Evolutionary conservation across 2,113 vertebrate genomes (phyloP), one percentile per base, ranked within the genome.

Genomic region (Xenus cinereus): DNA sequence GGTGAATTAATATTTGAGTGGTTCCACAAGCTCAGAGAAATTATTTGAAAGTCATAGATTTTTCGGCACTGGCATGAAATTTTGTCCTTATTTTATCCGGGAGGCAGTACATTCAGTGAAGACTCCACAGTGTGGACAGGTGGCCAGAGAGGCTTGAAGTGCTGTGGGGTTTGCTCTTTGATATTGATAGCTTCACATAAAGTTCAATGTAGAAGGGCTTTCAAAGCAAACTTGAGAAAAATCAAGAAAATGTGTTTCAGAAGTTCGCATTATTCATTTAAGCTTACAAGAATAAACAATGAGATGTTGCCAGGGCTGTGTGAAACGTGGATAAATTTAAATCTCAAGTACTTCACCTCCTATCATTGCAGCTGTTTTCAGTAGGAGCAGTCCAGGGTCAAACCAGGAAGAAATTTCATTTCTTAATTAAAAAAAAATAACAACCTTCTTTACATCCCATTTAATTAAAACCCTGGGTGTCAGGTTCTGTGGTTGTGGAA

Each of bases 401-500:
- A 95, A 79, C 33, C 64, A 83, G 71, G 45, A 95, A 92, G 64
- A 94, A 86, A 84, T 75, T 56, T 43, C 32, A n/a, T 71, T 86
- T 89, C 59, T 81, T 87, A 71, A 84, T 92, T 88, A 77, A 68
- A n/a, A 43, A 22, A 57, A 7, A 35, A 54, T 3, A 57, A 19
- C n/a, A n/a, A 39, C 50, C 45, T 82, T 79, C 56, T 89, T 95
- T 94, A 79, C 45, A 76, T 89, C 15, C 19, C 48, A n/a, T 89
- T 87, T 69, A 89, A 91, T 92, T 94, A 91, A 96, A 96, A 72
- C 10, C 14, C 12, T 68, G 73, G 39, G 56, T 91, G 48, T 96
- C 67, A 79, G 35, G 48, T 93, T 95, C 74, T 68, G 30, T 87
- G 84, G 35, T 84, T 87, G 56, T 82, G 35, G 60, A 72, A 89